These are phyloP conservation scores for Carassius auratus DNA, from an alignment of 2,113 vertebrate genomes.

Conservation along the genomic window DNA sequence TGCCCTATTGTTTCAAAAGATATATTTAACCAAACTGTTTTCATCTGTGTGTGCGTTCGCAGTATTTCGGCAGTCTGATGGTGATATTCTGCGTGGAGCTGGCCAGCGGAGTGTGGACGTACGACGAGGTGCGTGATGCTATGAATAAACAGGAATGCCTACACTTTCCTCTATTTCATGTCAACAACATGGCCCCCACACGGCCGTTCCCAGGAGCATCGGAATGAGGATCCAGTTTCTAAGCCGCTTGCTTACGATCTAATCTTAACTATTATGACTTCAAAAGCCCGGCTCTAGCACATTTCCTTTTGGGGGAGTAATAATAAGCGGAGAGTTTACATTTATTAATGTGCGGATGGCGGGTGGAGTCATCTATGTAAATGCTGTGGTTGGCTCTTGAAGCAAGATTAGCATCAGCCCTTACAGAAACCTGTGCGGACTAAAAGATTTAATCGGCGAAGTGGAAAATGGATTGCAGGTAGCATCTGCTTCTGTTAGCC, in stretches of 20 bases:
- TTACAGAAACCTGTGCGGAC: slow-evolving; percentile 2
- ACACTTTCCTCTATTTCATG: slow-evolving; percentile 5
- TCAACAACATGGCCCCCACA: slow-evolving; percentile 41
- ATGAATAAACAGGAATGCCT: slow-evolving; percentile 68
- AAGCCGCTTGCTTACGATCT: neutral
- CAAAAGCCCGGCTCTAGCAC: slow-evolving; percentile 36
- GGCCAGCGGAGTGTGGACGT: slow-evolving; percentile 95
- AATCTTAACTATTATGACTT: slow-evolving; percentile 47
- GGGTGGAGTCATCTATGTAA: slow-evolving; percentile 9
- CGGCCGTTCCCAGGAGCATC: neutral
- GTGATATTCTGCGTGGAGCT: slow-evolving; percentile 95
- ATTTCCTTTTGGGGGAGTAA: slow-evolving; percentile 34
- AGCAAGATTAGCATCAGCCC: slow-evolving; percentile 5
- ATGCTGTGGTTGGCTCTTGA: slow-evolving; percentile 20
- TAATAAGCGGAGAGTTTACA: neutral
- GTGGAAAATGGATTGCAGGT: slow-evolving; percentile 9
- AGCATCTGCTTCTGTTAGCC: slow-evolving; percentile 48
- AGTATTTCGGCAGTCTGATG: slow-evolving; percentile 96
- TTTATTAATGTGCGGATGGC: neutral
- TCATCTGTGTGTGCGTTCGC: slow-evolving; percentile 46
- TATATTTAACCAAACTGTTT: slow-evolving; percentile 5
- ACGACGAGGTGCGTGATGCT: slow-evolving; percentile 83
- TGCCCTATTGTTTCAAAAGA: slow-evolving; percentile 5
- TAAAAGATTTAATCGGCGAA: slow-evolving; percentile 35
- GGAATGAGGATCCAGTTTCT: slow-evolving; percentile 38